These are phyloP conservation scores for Chromis chromis DNA, from an alignment of 2,797 vertebrate genomes.

Conservation along the genomic window DNA sequence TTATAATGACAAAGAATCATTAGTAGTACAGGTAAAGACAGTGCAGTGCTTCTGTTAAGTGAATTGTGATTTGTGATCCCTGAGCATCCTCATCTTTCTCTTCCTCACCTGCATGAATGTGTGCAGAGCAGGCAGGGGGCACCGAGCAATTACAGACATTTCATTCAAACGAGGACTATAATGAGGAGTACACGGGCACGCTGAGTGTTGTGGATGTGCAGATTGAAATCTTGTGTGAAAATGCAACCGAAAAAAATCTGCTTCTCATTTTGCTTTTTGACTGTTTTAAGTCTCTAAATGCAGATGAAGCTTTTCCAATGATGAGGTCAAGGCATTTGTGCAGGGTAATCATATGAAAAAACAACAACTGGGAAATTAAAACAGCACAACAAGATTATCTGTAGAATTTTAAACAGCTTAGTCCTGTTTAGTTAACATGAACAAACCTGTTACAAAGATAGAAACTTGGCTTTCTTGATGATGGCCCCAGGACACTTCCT, in stretches of 20 bases:
- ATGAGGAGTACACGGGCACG: conserved; percentile 7
- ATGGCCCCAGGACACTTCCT: conserved; percentile 10
- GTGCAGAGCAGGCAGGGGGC: conserved; percentile 11
- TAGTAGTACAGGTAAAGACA: not conserved
- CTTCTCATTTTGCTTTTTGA: not conserved
- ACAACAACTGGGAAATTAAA: not conserved
- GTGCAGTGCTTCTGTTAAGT: conserved; percentile 8
- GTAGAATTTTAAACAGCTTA: not conserved
- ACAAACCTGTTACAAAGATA: conserved; percentile 1
- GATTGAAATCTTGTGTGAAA: conserved; percentile 12
- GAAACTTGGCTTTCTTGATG: conserved; percentile 10
- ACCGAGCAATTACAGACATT: conserved; percentile 33
- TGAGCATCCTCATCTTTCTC: not conserved
- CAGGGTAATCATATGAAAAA: not conserved
- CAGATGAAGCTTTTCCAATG: not conserved
- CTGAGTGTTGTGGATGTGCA: not conserved
- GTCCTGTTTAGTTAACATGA: conserved; percentile 24
- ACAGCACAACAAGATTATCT: not conserved
- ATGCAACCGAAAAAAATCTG: conserved; percentile 4
- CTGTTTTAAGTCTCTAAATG: not conserved
- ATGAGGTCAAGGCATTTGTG: not conserved
- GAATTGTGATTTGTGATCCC: conserved; percentile 4
- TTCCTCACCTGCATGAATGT: conserved; percentile 3
- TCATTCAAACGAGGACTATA: conserved; percentile 29
- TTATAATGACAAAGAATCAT: not conserved